Evolutionary conservation across 2,797 vertebrate genomes (phyloP), one percentile per base, ranked within the genome.

Genomic region (Dromococcyx pavoninus): DNA sequence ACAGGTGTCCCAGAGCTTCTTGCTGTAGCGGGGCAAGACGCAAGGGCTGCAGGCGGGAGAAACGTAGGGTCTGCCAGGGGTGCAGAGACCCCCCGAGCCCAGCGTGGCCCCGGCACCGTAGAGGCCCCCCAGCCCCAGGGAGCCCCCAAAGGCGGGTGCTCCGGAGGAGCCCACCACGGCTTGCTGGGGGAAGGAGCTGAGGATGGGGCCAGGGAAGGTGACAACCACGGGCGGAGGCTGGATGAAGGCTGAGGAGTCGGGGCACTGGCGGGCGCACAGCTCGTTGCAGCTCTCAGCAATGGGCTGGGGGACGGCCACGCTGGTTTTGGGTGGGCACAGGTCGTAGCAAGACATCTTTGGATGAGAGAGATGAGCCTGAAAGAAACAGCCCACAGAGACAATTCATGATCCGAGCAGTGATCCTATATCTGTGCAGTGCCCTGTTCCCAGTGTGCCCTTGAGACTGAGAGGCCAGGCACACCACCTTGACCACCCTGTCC

Each of bases 221-320:
- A n/a, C n/a, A n/a, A n/a, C 25, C n/a, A n/a, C n/a, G n/a, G n/a
- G n/a, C n/a, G n/a, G n/a, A n/a, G n/a, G n/a, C n/a, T n/a, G n/a
- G n/a, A n/a, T n/a, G n/a, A n/a, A n/a, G n/a, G n/a, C n/a, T n/a
- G n/a, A n/a, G n/a, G n/a, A n/a, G n/a, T n/a, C n/a, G n/a, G n/a
- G n/a, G n/a, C n/a, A n/a, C n/a, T n/a, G n/a, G n/a, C n/a, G n/a
- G n/a, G n/a, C n/a, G 9, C 90, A 92, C 56, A 78, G 85, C 56
- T 92, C 80, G 11, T 92, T 92, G 80, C 70, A 89, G 91, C 64
- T 89, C 33, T 85, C 80, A 7, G 86, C 41, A 11, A 93, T 61
- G 76, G 86, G 87, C 46, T n/a, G 30, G 23, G 81, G 91, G 17
- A 66, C 5, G 18, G 83, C 25, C 2, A 75, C 21, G 35, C 46